Evolutionary conservation across 2,113 vertebrate genomes (phyloP).

Genomic region (Phoxinus phoxinus): DNA sequence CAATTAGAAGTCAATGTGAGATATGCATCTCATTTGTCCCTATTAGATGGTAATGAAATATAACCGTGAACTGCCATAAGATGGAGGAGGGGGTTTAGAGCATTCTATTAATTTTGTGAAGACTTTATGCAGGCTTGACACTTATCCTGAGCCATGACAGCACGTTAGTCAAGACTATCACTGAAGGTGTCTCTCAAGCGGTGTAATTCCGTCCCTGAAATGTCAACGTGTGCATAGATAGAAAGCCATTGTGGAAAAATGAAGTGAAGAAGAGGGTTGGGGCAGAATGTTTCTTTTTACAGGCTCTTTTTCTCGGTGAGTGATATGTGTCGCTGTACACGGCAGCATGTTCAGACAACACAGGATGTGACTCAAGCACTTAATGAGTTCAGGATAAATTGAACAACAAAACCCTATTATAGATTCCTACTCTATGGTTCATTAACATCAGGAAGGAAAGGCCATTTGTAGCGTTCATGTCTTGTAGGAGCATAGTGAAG

Average conservation of each 20-base stretch:
- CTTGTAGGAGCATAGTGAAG: not conserved
- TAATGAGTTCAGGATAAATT: slow-evolving; percentile 32
- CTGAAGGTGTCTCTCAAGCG: slow-evolving; percentile 52
- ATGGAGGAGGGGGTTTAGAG: slow-evolving; percentile 46
- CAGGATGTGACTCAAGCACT: slow-evolving; percentile 10
- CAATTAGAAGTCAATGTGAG: slow-evolving; percentile 58
- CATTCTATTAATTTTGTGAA: slow-evolving; percentile 61
- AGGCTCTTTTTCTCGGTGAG: not conserved
- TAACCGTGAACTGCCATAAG: slow-evolving; percentile 27
- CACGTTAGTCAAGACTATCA: slow-evolving; percentile 63
- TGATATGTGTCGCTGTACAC: not conserved
- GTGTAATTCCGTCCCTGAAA: slow-evolving; percentile 64
- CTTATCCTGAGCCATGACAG: slow-evolving; percentile 63
- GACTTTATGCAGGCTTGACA: slow-evolving; percentile 58
- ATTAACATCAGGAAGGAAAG: slow-evolving; percentile 33
- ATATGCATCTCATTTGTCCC: slow-evolving; percentile 63
- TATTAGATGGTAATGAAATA: slow-evolving; percentile 60
- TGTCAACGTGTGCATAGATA: slow-evolving; percentile 60
- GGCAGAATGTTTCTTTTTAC: slow-evolving; percentile 29
- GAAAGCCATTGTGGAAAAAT: slow-evolving; percentile 45
- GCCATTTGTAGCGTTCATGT: slow-evolving; percentile 18
- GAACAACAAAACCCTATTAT: slow-evolving; percentile 56
- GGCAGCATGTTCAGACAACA: not conserved
- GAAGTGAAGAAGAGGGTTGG: slow-evolving; percentile 33
- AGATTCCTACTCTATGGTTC: slow-evolving; percentile 31